Percentiles rank a stretch among this genome's conserved stretches.
Evolutionary conservation across 2,888 invertebrate species (phyloP).

Genomic region (Sceliomorpha sp.): DNA sequence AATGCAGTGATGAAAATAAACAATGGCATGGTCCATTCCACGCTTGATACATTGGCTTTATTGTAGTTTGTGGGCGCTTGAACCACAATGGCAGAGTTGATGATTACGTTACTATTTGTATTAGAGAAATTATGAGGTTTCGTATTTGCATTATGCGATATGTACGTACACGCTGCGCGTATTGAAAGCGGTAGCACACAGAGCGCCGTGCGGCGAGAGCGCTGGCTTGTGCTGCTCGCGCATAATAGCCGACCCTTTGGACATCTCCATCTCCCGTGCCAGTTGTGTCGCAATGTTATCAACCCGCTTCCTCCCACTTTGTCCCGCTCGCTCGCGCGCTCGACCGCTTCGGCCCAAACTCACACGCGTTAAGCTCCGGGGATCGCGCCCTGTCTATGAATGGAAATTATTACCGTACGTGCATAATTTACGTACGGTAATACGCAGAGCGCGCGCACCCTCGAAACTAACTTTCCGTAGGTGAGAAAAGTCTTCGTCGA

Average conservation of each 20-base stretch:
- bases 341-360: too few species aligned
- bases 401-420: constrained; percentile 50
- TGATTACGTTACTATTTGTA: constrained; percentile 36
- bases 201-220: constrained; percentile 4
- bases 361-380: constrained; percentile 33
- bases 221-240: constrained; percentile 21
- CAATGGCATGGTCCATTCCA: too few species aligned
- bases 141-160: constrained; percentile 16
- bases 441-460: too few species aligned
- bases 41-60: constrained; percentile 4
- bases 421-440: constrained; percentile 48
- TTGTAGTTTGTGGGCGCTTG: constrained; percentile 9
- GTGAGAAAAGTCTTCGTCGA: too few species aligned
- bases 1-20: too few species aligned
- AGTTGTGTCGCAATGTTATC: constrained; percentile 47
- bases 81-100: constrained; percentile 27
- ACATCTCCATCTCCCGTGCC: constrained; percentile 50
- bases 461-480: constrained; percentile 27
- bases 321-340: too few species aligned
- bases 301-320: constrained; percentile 45
- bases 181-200: constrained; percentile 14
- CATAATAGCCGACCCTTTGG: constrained; percentile 53
- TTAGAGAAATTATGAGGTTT: constrained; percentile 25
- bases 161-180: background rate
- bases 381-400: constrained; percentile 31